A percentile compares a stretch with the other conserved stretches of the same genome.
These are phyloP conservation scores for Macrochelys suwanniensis DNA, from an alignment of 2,797 vertebrate species.

Conservation along the genomic window DNA sequence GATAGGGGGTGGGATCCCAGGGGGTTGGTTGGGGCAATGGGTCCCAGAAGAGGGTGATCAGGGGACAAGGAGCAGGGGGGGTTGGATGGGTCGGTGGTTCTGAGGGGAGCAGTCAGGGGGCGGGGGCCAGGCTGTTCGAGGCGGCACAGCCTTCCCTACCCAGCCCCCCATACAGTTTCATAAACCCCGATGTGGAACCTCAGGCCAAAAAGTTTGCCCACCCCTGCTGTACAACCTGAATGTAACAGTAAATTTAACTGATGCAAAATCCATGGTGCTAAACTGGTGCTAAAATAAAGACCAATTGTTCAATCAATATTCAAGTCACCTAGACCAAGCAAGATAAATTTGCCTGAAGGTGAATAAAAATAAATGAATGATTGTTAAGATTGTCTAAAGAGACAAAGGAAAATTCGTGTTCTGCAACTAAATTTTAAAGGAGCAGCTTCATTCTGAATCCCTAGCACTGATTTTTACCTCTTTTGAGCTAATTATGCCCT, in stretches of 20 bases:
- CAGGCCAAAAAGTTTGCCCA: too few species aligned
- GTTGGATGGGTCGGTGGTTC: too few species aligned
- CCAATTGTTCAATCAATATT: conserved; percentile 3
- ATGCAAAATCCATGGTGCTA: neutral
- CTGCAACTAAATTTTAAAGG: neutral
- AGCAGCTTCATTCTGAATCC: neutral
- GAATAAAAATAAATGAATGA: neutral
- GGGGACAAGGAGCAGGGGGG: too few species aligned
- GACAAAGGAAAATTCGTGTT: conserved; percentile 15
- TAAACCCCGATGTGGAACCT: too few species aligned
- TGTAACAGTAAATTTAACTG: neutral
- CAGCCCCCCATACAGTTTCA: too few species aligned
- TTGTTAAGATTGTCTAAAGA: neutral
- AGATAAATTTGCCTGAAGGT: conserved; percentile 9
- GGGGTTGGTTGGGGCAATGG: too few species aligned
- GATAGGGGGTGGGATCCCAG: too few species aligned
- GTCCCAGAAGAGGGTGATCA: too few species aligned
- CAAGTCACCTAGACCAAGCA: neutral
- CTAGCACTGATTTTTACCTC: neutral
- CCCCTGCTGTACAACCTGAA: neutral
- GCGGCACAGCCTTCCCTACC: too few species aligned
- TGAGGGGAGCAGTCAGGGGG: too few species aligned
- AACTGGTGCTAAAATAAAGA: neutral
- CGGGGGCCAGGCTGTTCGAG: too few species aligned
- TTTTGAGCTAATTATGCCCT: conserved; percentile 46